Conservation (phyloP, 2,888 invertebrate species). For the Drosophila kambysellisi region DNA sequence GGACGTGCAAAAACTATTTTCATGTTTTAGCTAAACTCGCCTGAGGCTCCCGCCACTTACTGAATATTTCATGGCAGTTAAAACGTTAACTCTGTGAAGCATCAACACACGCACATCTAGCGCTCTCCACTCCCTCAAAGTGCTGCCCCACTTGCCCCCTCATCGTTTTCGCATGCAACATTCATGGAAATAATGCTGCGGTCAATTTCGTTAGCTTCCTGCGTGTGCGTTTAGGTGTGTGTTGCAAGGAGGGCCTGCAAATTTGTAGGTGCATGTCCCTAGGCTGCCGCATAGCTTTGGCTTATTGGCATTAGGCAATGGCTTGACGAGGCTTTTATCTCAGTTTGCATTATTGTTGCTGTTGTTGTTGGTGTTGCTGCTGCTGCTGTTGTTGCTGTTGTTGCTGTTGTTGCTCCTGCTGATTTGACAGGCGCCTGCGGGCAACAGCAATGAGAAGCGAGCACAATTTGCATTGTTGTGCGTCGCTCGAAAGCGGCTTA, state of each 20-base stretch:
- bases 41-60: conserved; percentile 28
- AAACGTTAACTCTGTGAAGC: conserved; percentile 80
- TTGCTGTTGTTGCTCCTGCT: conserved; percentile 18
- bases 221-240: conserved; percentile 2
- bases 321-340: conserved; percentile 50
- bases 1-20: conserved; percentile 73
- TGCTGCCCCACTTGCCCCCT: neutral
- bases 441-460: conserved; percentile 6
- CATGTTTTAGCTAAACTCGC: conserved; percentile 50
- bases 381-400: conserved; percentile 15
- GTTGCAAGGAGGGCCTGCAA: neutral
- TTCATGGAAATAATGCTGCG: conserved; percentile 75
- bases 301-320: conserved; percentile 70
- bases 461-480: conserved; percentile 30
- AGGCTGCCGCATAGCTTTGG: conserved; percentile 42
- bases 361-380: conserved; percentile 14
- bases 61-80: conserved; percentile 81
- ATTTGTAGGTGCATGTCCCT: neutral
- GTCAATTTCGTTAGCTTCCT: conserved; percentile 69
- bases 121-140: neutral
- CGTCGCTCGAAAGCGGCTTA: conserved; percentile 42
- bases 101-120: conserved; percentile 59
- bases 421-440: conserved; percentile 59
- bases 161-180: conserved; percentile 60
- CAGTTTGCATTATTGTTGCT: conserved; percentile 2